Conservation (phyloP, 2,888 invertebrate species). For the Oxytorus armatus region DNA sequence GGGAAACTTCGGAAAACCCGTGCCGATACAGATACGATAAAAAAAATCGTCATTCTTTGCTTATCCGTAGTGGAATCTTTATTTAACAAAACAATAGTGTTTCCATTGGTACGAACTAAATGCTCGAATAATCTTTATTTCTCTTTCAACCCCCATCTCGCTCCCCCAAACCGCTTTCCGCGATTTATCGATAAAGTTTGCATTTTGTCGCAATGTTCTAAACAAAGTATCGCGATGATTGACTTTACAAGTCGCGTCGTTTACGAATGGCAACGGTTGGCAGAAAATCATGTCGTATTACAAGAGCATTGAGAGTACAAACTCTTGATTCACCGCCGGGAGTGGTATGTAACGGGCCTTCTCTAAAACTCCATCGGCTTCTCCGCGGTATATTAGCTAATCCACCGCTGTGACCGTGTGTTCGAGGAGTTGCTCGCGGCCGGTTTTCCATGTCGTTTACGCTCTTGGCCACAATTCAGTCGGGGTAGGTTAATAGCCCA, state of each 20-base stretch:
- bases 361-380: slow-evolving; percentile 22
- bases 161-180: background rate
- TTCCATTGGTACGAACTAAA: no score
- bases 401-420: no score
- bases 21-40: no score
- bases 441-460: slow-evolving; percentile 67
- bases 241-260: background rate
- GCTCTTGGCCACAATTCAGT: slow-evolving; percentile 56
- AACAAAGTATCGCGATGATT: background rate
- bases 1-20: no score
- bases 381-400: slow-evolving; percentile 55
- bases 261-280: background rate
- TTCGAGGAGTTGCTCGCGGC: no score
- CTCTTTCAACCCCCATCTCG: background rate
- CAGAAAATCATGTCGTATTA: background rate
- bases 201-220: no score
- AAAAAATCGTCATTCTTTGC: no score
- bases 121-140: background rate
- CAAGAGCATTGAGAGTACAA: no score
- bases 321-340: slow-evolving; percentile 12
- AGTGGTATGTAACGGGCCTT: background rate
- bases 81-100: no score
- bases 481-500: slow-evolving; percentile 72
- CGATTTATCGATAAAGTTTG: no score
- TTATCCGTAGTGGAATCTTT: no score